phyloP scores from a whole-genome alignment of 2,797 vertebrate species.

The Betta splendens region DNA sequence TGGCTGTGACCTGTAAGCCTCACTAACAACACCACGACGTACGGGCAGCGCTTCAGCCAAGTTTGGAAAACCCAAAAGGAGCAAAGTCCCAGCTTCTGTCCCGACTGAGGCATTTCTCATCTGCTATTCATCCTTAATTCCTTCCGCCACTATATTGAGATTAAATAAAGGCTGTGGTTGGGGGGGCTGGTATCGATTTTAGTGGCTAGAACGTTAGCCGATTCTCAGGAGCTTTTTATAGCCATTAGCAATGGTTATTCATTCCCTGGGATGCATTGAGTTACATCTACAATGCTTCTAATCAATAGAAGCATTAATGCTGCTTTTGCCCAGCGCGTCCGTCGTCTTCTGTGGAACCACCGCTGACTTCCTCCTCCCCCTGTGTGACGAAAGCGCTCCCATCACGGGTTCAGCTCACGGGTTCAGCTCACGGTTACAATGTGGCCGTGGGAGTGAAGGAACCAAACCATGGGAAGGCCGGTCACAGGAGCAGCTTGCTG shows the following conservation, averaged over 20 bases:
- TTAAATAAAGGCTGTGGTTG: slow-evolving; percentile 78
- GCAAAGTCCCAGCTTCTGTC: slow-evolving; percentile 20
- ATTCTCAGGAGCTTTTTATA: slow-evolving; percentile 79
- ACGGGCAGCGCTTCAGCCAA: slow-evolving; percentile 22
- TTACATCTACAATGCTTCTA: slow-evolving; percentile 74
- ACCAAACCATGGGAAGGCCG: slow-evolving; percentile 41
- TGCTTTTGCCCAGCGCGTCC: slow-evolving; percentile 33
- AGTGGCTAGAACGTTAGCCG: slow-evolving; percentile 58
- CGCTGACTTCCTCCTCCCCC: slow-evolving; percentile 45
- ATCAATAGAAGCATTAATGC: slow-evolving; percentile 78
- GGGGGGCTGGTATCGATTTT: slow-evolving; percentile 75
- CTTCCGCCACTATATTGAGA: slow-evolving; percentile 67
- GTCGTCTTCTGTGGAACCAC: slow-evolving; percentile 33
- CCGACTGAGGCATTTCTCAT: slow-evolving; percentile 53
- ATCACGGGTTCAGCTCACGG: slow-evolving; percentile 48
- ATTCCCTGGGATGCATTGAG: slow-evolving; percentile 76
- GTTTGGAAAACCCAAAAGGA: slow-evolving; percentile 32
- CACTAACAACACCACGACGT: slow-evolving; percentile 4
- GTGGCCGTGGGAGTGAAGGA: slow-evolving; percentile 38
- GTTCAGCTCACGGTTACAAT: slow-evolving; percentile 51
- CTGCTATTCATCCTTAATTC: slow-evolving; percentile 63
- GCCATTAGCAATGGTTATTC: slow-evolving; percentile 77
- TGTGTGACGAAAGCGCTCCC: slow-evolving; percentile 16
- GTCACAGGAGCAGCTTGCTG: slow-evolving; percentile 66
- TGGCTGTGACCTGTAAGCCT: slow-evolving; percentile 16